phyloP scores from a whole-genome alignment of 2,113 vertebrate species.

The Pungitius pungitius region DNA sequence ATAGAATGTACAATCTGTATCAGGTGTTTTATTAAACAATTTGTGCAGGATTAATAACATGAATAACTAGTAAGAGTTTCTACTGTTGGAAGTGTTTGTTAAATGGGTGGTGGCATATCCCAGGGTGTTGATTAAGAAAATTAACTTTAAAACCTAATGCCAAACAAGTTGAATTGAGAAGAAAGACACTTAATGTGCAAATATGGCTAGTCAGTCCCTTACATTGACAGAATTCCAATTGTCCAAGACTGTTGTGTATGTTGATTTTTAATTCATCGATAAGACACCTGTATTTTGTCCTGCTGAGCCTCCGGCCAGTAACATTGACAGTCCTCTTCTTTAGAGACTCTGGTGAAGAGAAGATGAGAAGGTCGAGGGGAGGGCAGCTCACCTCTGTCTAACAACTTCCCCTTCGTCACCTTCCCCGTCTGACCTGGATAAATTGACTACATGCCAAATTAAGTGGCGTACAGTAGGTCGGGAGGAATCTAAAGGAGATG shows the following conservation, averaged over 20 bases:
- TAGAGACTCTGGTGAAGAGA: slow-evolving; percentile 30
- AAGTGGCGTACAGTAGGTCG: slow-evolving; percentile 47
- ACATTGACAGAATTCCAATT: slow-evolving; percentile 23
- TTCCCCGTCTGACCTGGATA: slow-evolving; percentile 66
- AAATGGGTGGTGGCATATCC: background rate
- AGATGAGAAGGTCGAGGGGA: slow-evolving; percentile 66
- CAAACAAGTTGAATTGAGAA: background rate
- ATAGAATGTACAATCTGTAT: background rate
- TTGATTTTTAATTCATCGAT: background rate
- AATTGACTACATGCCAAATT: slow-evolving; percentile 64
- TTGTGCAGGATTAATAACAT: background rate
- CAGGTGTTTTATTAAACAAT: background rate
- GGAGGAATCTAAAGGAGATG: slow-evolving; percentile 47
- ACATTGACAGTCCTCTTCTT: slow-evolving; percentile 40
- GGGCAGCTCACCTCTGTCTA: slow-evolving; percentile 69
- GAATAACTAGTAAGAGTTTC: background rate
- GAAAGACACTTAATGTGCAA: slow-evolving; percentile 6
- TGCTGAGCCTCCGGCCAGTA: slow-evolving; percentile 23
- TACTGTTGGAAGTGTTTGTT: background rate
- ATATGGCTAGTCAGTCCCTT: no score
- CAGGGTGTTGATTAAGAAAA: background rate
- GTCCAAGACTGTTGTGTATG: slow-evolving; percentile 15
- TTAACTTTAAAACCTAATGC: background rate
- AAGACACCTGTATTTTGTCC: slow-evolving; percentile 17
- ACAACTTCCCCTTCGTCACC: slow-evolving; percentile 77